Percentiles rank a stretch among this genome's conserved stretches.
Conservation (phyloP, 2,113 vertebrate species). For the Catharus fuscescens region DNA sequence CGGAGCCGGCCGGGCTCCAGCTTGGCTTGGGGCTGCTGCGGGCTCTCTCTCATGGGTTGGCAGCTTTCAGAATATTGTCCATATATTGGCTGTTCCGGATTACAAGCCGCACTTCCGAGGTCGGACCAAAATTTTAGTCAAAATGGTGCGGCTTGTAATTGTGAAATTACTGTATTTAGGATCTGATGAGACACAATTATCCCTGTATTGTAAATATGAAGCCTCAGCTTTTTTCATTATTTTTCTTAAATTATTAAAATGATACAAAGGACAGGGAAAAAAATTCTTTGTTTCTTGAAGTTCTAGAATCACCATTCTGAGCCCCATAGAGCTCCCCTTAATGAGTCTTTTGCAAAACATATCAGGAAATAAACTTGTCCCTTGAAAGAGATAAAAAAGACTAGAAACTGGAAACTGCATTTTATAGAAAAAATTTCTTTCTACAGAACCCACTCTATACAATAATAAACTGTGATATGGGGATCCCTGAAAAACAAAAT, state of each 20-base stretch:
- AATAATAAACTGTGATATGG: background rate
- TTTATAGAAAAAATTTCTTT: background rate
- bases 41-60: too few relatives aligned
- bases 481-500: background rate
- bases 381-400: conserved; percentile 1
- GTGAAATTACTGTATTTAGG: background rate
- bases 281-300: background rate
- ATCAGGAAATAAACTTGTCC: background rate
- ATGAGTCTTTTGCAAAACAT: background rate
- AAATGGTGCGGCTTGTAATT: too few relatives aligned
- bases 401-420: background rate
- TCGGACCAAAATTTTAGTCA: too few relatives aligned
- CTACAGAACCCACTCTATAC: background rate
- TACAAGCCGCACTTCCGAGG: too few relatives aligned
- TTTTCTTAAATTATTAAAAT: background rate
- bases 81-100: too few relatives aligned
- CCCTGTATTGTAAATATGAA: background rate
- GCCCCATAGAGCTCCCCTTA: background rate
- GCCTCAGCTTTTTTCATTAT: background rate
- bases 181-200: background rate
- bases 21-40: too few relatives aligned
- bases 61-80: too few relatives aligned
- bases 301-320: background rate
- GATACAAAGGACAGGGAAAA: background rate
- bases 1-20: too few relatives aligned